Evolutionary conservation across 2,797 vertebrate genomes (phyloP), one percentile per base, ranked within the genome.

Genomic region (Calcarius lapponicus): DNA sequence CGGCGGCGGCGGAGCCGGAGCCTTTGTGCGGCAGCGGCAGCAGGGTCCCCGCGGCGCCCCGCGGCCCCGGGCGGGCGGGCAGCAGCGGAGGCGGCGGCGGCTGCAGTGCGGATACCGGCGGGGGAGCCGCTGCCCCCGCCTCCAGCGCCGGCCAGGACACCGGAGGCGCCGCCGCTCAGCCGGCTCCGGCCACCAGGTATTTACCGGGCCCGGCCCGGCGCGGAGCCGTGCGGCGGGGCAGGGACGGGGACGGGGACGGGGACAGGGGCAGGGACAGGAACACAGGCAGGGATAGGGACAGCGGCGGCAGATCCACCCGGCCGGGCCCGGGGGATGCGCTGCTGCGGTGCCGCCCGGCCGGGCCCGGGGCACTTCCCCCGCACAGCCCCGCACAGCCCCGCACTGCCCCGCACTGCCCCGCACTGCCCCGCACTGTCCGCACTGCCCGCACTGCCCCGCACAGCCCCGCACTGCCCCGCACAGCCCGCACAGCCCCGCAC

Each of bases 141-240:
- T 51, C 38, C 40, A 28, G 9, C 57, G 50, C 72, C 43, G 65
- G 57, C 45, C 29, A 50, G 66, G 14, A 57, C 48, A 47, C 58
- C 60, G 80, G 61, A 84, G 57, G 65, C 32, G 19, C 72, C 28
- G 54, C 81, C 34, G 80, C 82, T 72, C 75, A 48, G 69, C 82
- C 70, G 40, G 74, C 83, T 70, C 61, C 93, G 57, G 58, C 36
- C 79, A 51, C 56, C 96, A 97, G 97, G 97, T 97, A 97, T 93
- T 89, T 79, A 67, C 53, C 65, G 60, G 58, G 69, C 65, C 57
- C 34, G 34, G 51, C 64, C 50, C 71, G 57, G 70, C 47, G 50
- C 64, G 31, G 72, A 56, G 51, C 40, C 40, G n/a, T 31, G 61
- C 29, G 24, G 57, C 7, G 31, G 26, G 20, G 19, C 31, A 32